These are phyloP conservation scores for Eulemur rubriventer DNA, from an alignment of 2,797 vertebrate genomes.

Conservation along the genomic window DNA sequence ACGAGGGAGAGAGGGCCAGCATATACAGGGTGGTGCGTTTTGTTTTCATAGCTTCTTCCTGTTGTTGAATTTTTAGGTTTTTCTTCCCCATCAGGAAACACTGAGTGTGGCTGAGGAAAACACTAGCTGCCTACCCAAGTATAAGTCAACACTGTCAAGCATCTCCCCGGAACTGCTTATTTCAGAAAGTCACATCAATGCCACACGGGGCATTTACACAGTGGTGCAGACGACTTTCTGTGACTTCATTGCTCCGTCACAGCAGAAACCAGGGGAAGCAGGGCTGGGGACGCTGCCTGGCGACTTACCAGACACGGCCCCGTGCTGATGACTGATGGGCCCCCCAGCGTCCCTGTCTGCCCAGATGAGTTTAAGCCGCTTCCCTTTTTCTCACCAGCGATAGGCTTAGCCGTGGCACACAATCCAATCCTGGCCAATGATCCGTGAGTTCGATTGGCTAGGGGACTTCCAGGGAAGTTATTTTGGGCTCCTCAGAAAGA, in stretches of 20 bases:
- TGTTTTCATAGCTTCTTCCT: neutral
- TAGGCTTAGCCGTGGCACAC: neutral
- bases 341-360: too few species aligned
- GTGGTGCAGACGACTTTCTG: rapidly evolving
- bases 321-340: rapidly evolving
- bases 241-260: rapidly evolving
- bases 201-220: rapidly evolving
- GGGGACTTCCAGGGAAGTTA: too few species aligned
- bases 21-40: rapidly evolving
- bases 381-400: neutral
- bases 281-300: rapidly evolving
- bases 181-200: too few species aligned
- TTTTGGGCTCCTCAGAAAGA: neutral
- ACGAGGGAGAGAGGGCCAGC: rapidly evolving
- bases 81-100: neutral
- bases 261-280: rapidly evolving
- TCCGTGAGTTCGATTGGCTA: neutral
- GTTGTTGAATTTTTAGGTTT: neutral
- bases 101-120: rapidly evolving
- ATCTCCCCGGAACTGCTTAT: neutral
- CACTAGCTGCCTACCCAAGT: neutral
- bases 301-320: rapidly evolving
- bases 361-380: too few species aligned
- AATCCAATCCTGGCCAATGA: neutral
- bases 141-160: rapidly evolving